Evolutionary conservation across 2,888 invertebrate genomes (phyloP), one percentile per base, ranked within the genome.

Genomic region (Nudaria mundana): DNA sequence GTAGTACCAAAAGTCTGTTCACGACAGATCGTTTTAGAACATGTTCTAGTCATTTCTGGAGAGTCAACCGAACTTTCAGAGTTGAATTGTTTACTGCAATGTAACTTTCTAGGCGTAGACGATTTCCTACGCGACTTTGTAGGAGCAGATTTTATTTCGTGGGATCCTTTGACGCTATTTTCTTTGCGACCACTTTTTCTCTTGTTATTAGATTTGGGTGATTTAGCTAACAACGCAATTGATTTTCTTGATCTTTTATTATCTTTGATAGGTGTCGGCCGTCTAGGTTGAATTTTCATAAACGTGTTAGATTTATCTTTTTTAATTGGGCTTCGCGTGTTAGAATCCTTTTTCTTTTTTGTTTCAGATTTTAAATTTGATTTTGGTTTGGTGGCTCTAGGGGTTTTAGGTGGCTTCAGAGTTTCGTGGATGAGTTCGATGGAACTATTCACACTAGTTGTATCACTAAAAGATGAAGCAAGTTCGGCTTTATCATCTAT

Each of bases 111-210:
- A 2, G 89, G 89, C 2, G 88, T 88, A 1, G 89, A 87, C 10
- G 89, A 89, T 63, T 89, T 89, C 56, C 89, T 71, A 23, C 88
- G 77, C 0, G 89, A 89, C 59, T 88, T 89, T 0, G 81, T 76
- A 7, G 77, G 77, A 20, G 58, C 71, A 16, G 67, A 55, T 28
- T 48, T 43, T 26, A 57, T 30, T 1, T 53, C 23, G 5, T 71
- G 56, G 5, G 56, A 37, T 12, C 46, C 13, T 29, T 54, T 56
- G 10, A 38, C 37, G 34, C 40, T 43, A 47, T 66, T 75, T 8
- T 80, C 77, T 59, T 79, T 81, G 40, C 64, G 64, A 18, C 26
- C 53, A 15, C 40, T 44, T 44, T 55, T 65, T 40, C 63, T 74
- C 41, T 56, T 63, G 7, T 30, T 25, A 30, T 48, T 50, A 29